Base-by-base conservation (phyloP, 1,140 invertebrate species). In the Ridgeia piscesae region DNA sequence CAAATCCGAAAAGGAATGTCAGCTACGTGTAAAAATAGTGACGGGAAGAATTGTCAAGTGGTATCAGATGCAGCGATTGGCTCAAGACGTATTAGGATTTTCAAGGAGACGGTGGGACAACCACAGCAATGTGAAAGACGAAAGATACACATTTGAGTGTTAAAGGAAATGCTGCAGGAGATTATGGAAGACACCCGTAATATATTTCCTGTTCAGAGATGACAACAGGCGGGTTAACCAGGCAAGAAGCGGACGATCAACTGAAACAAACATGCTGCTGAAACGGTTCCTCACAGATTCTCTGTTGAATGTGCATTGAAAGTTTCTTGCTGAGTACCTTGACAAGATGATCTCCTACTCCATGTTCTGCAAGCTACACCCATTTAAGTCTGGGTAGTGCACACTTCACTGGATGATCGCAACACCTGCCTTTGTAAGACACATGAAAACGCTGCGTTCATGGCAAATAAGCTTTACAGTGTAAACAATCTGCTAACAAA, bases 371-470 rank as follows among this genome's bases (percentile, higher is more conserved):
- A 90, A 90, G 33, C 89, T 34, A 90, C 89, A 33, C 35, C 89
- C 89, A 33, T 92, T 92, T n/a, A n/a, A n/a, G n/a, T n/a, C 34
- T 92, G 58, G 58, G 58, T 77, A 27, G 58, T 77, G 58, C 58
- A 77, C 27, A 9, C 58, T 21, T 77, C 89, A 17, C 17, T 77
- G 58, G 58, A 77, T 27, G 58, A 77, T 77, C 58, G 58, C 14
- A 21, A 77, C 27, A 77, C 58, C 11, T 77, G 58, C 58, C 58
- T 77, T 31, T 77, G 93, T 34, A 93, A 92, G 88, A 92, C 77
- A 92, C 93, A 93, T 92, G 91, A 92, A 33, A 93, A 93, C 33
- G 31, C 92, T 21, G 35, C 77, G 35, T 42, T 93, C 11, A 93
- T 92, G 91, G 33, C 92, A 33, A 42, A 93, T 31, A 93, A 92